These are phyloP conservation scores for Melanerpes aurifrons DNA, from an alignment of 2,113 vertebrate genomes.

Conservation along the genomic window DNA sequence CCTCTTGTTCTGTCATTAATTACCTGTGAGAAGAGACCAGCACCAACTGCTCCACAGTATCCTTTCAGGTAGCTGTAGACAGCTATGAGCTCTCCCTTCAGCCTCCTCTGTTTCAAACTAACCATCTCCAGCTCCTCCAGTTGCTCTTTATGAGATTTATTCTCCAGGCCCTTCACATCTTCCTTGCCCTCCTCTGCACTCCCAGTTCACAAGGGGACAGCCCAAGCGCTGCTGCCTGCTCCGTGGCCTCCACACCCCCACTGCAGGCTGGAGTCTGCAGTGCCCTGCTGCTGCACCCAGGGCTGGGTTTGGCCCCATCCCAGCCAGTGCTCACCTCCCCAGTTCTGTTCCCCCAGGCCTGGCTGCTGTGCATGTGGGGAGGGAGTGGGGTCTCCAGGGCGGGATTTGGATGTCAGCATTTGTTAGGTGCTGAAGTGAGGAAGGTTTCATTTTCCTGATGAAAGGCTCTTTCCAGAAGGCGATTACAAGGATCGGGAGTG, in stretches of 20 bases:
- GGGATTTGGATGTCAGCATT: constrained; percentile 42
- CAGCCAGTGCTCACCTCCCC: fast-evolving
- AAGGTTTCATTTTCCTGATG: neutral
- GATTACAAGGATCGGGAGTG: constrained; percentile 56
- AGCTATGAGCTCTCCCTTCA: too few relatives aligned
- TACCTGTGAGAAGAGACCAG: too few relatives aligned
- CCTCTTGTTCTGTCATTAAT: too few relatives aligned
- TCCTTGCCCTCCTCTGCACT: too few relatives aligned
- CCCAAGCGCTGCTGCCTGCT: fast-evolving
- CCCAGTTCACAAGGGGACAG: neutral
- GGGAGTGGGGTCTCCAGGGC: neutral
- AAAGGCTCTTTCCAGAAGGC: constrained; percentile 17
- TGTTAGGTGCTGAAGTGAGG: constrained; percentile 49
- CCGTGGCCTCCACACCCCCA: fast-evolving
- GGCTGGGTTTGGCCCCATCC: fast-evolving
- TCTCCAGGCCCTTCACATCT: too few relatives aligned
- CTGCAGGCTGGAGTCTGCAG: fast-evolving
- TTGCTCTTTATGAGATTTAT: too few relatives aligned
- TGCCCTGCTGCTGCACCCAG: fast-evolving
- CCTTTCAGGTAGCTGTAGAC: too few relatives aligned
- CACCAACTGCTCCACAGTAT: too few relatives aligned
- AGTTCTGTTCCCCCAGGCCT: neutral
- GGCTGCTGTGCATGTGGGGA: neutral
- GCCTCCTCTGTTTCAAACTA: too few relatives aligned
- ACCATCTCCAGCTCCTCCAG: too few relatives aligned